Percentiles rank a stretch among this genome's conserved stretches.
Evolutionary conservation across 2,113 vertebrate genomes (phyloP).

Genomic region (Andinoacara biseriatus): DNA sequence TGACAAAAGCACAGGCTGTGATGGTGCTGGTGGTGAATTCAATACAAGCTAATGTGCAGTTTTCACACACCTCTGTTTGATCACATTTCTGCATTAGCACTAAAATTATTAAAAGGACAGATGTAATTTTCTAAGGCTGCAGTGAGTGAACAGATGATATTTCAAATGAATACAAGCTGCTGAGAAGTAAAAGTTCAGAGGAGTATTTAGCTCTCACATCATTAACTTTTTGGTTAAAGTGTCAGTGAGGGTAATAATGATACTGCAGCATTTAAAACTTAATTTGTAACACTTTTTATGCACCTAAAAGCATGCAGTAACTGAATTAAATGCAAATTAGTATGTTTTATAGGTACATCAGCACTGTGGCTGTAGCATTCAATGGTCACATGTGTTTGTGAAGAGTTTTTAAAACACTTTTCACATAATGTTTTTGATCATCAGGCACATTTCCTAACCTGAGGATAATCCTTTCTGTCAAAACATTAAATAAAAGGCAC

Average conservation of each 20-base stretch:
- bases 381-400: too few species aligned
- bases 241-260: background rate
- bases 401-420: too few species aligned
- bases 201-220: constrained; percentile 28
- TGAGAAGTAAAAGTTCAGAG: constrained; percentile 1
- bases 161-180: background rate
- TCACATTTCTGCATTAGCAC: background rate
- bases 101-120: background rate
- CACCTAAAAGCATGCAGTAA: background rate
- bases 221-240: constrained; percentile 28
- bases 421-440: background rate
- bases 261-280: background rate
- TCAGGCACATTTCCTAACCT: too few species aligned
- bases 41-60: background rate
- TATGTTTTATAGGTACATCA: accelerated
- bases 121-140: background rate
- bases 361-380: background rate
- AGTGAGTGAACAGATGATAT: background rate
- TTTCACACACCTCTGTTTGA: background rate
- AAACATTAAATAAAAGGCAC: background rate
- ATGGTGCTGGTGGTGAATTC: background rate
- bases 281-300: background rate
- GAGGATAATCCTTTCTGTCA: too few species aligned
- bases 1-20: background rate
- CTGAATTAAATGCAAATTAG: background rate